Percentiles rank a stretch among this genome's conserved stretches.
Evolutionary conservation across 2,797 vertebrate species (phyloP).

Genomic region (Artibeus jamaicensis): DNA sequence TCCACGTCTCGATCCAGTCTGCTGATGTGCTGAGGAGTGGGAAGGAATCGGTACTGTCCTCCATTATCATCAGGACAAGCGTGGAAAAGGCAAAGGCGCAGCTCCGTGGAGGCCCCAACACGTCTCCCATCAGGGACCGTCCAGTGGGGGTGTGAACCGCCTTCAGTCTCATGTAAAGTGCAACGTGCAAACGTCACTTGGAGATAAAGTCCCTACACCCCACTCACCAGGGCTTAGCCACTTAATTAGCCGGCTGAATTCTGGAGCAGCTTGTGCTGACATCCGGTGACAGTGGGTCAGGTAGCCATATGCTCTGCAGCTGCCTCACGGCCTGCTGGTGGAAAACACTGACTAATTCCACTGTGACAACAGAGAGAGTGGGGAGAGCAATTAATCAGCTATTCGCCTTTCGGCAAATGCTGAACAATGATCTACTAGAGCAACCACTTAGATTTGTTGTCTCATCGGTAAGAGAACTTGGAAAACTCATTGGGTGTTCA

Average conservation of each 20-base stretch:
- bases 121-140: background rate
- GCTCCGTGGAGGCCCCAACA: background rate
- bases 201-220: background rate
- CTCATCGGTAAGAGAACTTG: background rate
- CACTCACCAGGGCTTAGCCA: background rate
- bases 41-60: background rate
- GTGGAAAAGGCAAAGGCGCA: background rate
- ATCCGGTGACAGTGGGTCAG: background rate
- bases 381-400: background rate
- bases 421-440: background rate
- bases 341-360: background rate
- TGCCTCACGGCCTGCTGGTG: background rate
- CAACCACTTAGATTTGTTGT: background rate
- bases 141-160: background rate
- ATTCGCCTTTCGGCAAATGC: background rate
- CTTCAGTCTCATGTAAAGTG: background rate
- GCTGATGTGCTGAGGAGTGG: no score
- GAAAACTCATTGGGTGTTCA: slow-evolving; percentile 1
- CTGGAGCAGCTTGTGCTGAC: background rate
- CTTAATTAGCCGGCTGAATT: background rate
- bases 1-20: background rate
- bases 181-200: background rate
- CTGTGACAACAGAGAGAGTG: background rate
- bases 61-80: background rate
- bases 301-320: background rate